Percentiles rank a stretch among this genome's conserved stretches.
Evolutionary conservation across 2,888 invertebrate genomes (phyloP).

Genomic region (Flexamia atlantica): DNA sequence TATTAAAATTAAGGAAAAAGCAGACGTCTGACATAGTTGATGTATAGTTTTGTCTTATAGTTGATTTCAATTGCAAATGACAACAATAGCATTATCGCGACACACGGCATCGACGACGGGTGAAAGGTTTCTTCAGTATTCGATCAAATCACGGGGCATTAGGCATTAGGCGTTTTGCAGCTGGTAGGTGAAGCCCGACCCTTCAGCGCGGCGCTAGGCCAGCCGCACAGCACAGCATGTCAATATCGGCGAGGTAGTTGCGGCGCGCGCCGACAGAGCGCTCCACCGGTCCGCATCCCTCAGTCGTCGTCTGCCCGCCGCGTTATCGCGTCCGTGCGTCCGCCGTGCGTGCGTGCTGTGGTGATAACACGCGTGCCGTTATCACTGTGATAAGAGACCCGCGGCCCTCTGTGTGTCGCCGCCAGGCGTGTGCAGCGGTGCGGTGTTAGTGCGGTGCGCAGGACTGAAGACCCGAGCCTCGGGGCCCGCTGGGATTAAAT

Average conservation of each 20-base stretch:
- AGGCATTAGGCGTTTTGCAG: background rate
- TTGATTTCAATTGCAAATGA: too few species aligned
- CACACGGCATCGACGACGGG: background rate
- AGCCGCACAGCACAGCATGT: conserved; percentile 2
- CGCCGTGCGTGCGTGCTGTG: conserved; percentile 25
- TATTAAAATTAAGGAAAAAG: too few species aligned
- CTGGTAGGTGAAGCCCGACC: background rate
- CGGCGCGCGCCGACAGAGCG: conserved; percentile 48
- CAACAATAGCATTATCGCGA: too few species aligned
- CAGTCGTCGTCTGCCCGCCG: conserved; percentile 27
- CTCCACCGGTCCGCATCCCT: conserved; percentile 36
- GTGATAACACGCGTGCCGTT: conserved; percentile 20
- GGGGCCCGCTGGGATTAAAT: conserved; percentile 14
- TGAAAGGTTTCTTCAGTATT: background rate
- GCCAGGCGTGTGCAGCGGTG: background rate
- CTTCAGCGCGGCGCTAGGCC: conserved; percentile 11
- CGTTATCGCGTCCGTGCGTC: conserved; percentile 4
- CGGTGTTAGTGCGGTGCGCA: conserved; percentile 17
- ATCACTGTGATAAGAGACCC: background rate
- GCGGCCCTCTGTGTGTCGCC: background rate
- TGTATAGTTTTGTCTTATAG: too few species aligned
- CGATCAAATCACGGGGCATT: background rate
- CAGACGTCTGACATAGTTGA: too few species aligned
- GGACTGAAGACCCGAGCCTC: conserved; percentile 16
- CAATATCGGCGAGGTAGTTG: conserved; percentile 30